A percentile compares a stretch with the other conserved stretches of the same genome.
Conservation (phyloP, 2,113 vertebrate species). For the Anguilla rostrata region DNA sequence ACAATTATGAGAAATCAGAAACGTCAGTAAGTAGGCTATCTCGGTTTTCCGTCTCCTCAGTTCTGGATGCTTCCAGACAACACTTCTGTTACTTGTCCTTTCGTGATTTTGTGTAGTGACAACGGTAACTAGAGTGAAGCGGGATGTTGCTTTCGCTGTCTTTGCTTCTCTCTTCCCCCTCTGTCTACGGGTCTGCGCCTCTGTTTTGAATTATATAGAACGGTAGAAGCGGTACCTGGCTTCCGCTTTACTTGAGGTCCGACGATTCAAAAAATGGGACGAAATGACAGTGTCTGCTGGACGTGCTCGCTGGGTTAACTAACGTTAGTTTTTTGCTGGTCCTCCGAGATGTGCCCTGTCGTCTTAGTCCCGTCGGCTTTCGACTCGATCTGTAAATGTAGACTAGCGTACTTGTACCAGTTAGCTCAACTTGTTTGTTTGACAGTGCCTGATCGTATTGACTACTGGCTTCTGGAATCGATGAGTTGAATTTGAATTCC, state of each 20-base stretch:
- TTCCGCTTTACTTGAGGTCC: neutral
- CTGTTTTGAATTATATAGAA: neutral
- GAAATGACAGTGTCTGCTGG: neutral
- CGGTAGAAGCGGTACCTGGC: neutral
- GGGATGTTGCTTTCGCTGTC: constrained; percentile 6
- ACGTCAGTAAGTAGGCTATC: constrained; percentile 41
- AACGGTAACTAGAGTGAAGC: neutral
- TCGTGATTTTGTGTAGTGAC: constrained; percentile 4
- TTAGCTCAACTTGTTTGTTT: neutral
- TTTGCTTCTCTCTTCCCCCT: constrained; percentile 35
- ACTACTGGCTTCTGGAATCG: neutral
- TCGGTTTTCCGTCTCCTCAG: constrained; percentile 57
- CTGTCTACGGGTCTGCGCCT: constrained; percentile 29
- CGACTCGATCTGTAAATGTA: neutral
- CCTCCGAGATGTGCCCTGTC: neutral
- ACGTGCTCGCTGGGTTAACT: neutral
- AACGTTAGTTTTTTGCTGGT: neutral
- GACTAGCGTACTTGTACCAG: neutral
- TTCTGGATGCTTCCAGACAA: constrained; percentile 23
- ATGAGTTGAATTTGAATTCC: neutral
- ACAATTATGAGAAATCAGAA: constrained; percentile 29
- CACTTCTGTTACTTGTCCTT: constrained; percentile 50
- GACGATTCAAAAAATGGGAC: neutral
- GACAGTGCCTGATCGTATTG: neutral
- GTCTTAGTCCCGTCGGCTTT: neutral